phyloP scores from a whole-genome alignment of 1,140 invertebrate species.

The Diorhabda elongata region DNA sequence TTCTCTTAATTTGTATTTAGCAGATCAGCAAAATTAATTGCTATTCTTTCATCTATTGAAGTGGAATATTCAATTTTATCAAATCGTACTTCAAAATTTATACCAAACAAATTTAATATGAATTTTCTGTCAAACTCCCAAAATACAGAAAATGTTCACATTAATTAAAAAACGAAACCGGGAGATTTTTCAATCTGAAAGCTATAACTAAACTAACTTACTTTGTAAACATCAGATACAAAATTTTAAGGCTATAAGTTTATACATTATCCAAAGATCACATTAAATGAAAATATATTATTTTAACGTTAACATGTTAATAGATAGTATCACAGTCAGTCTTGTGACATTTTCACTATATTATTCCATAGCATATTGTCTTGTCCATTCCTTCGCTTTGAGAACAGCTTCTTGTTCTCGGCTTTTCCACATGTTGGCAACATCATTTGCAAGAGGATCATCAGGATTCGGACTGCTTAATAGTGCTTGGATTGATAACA shows the following conservation, averaged over 20 bases:
- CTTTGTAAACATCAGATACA: neutral
- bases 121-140: neutral
- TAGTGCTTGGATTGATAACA: conserved; percentile 74
- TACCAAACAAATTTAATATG: neutral
- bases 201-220: too few relatives aligned
- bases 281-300: conserved; percentile 14
- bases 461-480: conserved; percentile 72
- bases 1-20: too few relatives aligned
- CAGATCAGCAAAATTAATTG: too few relatives aligned
- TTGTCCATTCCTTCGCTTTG: conserved; percentile 72
- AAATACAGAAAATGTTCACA: neutral
- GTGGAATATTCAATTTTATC: neutral
- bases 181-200: too few relatives aligned
- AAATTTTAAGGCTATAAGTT: neutral
- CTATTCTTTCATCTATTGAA: neutral
- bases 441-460: conserved; percentile 68
- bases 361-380: conserved; percentile 56
- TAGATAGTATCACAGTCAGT: conserved; percentile 30
- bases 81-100: neutral
- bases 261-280: neutral
- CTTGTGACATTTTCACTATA: conserved; percentile 13
- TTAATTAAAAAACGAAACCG: too few relatives aligned
- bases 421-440: conserved; percentile 70
- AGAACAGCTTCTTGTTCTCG: conserved; percentile 71
- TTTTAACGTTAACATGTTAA: conserved; percentile 17